Evolutionary conservation across 2,113 vertebrate species (phyloP).

Genomic region (Meleagris gallopavo): DNA sequence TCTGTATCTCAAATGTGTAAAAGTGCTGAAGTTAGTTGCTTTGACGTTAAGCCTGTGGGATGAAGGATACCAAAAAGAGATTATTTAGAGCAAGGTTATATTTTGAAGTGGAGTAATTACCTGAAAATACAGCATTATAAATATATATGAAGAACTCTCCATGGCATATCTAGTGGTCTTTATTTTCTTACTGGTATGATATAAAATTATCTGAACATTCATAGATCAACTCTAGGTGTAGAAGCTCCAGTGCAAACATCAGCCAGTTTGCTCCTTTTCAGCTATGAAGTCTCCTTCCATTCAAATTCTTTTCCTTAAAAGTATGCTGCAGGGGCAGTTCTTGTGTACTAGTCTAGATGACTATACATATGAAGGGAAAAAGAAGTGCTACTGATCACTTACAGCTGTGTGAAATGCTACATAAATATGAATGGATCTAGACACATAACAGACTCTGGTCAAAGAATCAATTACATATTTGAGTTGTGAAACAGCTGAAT

Average conservation of each 20-base stretch:
- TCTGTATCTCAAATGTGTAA: background rate
- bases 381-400: background rate
- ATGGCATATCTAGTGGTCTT: background rate
- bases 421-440: background rate
- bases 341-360: background rate
- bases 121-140: background rate
- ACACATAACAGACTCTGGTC: background rate
- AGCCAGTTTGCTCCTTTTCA: background rate
- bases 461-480: slow-evolving; percentile 8
- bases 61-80: background rate
- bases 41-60: background rate
- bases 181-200: background rate
- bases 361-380: background rate
- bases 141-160: background rate
- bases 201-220: background rate
- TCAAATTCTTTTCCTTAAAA: background rate
- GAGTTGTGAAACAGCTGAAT: slow-evolving; percentile 7
- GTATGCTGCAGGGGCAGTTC: background rate
- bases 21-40: background rate
- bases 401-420: background rate
- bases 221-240: background rate
- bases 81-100: background rate
- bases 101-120: background rate
- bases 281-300: background rate
- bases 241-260: background rate